Evolutionary conservation across 2,797 vertebrate species (phyloP).

Genomic region (Octomys mimax): DNA sequence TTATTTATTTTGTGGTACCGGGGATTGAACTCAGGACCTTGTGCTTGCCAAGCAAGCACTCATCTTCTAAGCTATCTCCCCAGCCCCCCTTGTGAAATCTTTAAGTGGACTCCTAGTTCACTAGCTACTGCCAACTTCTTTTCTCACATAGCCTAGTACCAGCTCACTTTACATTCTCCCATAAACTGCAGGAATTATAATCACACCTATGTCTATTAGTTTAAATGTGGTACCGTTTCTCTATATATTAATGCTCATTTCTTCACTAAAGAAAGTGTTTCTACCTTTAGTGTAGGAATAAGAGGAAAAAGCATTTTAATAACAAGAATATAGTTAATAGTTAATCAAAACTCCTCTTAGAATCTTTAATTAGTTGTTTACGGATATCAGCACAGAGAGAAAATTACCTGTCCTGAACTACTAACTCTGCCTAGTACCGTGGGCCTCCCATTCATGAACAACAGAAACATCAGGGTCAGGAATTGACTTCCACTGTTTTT

Average conservation of each 20-base stretch:
- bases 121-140: neutral
- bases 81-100: neutral
- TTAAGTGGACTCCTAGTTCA: neutral
- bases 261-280: constrained; percentile 6
- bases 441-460: neutral
- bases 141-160: neutral
- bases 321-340: neutral
- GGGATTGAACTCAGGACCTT: too few relatives aligned
- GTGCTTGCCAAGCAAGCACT: too few relatives aligned
- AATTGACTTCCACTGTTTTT: neutral
- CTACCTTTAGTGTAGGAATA: neutral
- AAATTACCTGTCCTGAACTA: neutral
- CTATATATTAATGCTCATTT: neutral
- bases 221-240: neutral
- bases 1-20: too few relatives aligned
- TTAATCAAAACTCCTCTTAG: constrained; percentile 30
- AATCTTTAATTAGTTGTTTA: neutral
- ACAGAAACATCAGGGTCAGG: neutral
- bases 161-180: neutral
- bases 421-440: neutral
- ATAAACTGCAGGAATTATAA: neutral
- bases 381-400: neutral
- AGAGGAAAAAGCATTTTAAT: constrained; percentile 42
- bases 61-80: too few relatives aligned
- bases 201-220: neutral